Evolutionary conservation across 2,797 vertebrate genomes (phyloP).

Genomic region (Esox lucius): DNA sequence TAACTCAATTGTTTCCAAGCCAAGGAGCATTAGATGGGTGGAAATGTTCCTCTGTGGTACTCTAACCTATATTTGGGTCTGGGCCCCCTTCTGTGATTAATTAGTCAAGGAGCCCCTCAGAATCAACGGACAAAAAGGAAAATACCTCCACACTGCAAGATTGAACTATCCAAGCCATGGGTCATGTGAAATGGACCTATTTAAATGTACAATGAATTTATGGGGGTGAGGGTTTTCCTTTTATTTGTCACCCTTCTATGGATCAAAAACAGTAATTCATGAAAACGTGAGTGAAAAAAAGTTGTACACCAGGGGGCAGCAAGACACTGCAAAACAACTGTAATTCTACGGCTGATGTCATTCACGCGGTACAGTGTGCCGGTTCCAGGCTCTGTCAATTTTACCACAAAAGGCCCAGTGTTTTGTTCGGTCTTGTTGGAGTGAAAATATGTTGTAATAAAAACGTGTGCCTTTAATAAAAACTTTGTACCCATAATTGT

Average conservation of each 20-base stretch:
- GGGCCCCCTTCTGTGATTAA: too few relatives aligned
- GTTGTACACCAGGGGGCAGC: constrained; percentile 64
- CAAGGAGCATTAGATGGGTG: background rate
- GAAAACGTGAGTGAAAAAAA: background rate
- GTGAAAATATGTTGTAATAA: background rate
- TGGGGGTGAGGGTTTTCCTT: too few relatives aligned
- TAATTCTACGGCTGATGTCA: background rate
- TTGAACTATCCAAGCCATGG: too few relatives aligned
- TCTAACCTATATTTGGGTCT: too few relatives aligned
- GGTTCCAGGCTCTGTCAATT: background rate
- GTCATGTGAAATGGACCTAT: too few relatives aligned
- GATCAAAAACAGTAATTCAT: background rate
- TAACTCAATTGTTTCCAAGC: background rate
- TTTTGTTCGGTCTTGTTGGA: background rate
- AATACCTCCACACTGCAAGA: too few relatives aligned
- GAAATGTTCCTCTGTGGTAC: background rate
- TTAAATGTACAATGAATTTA: too few relatives aligned
- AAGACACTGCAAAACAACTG: constrained; percentile 25
- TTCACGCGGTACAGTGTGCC: background rate
- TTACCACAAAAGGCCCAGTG: background rate
- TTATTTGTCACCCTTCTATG: too few relatives aligned
- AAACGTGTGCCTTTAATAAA: background rate
- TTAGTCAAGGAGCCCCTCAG: too few relatives aligned
- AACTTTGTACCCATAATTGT: background rate
- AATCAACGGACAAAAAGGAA: too few relatives aligned